Evolutionary conservation across 2,888 invertebrate species (phyloP), one percentile per base, ranked within the genome.

Genomic region (Andrena bucephala): DNA sequence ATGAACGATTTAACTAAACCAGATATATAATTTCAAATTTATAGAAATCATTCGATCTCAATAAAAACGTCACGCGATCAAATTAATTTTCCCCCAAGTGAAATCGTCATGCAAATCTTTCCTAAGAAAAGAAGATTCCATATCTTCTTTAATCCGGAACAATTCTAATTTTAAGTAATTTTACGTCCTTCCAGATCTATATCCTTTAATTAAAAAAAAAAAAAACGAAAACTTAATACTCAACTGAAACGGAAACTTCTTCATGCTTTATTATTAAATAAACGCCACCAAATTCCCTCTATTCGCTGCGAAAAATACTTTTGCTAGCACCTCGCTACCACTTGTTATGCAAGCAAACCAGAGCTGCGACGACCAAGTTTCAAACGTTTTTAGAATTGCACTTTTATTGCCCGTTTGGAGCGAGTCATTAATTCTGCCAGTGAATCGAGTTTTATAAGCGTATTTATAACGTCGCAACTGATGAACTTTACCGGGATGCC

Each of bases 401-500:
- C 27, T 54, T 52, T 52, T 52, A 63, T 76, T 20, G 31, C 10
- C 29, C 4, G 31, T 50, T 62, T 4, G 29, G 10, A 29, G 29
- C 3, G 20, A 29, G 4, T 27, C 4, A 13, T 57, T 57, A 57
- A 57, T 24, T 71, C 24, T 8, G 31, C 62, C 48, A 29, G 13
- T 13, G 10, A 16, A 13, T 50, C 36, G 48, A 60, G 7, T 70
- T 62, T 70, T 42, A 63, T 50, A 31, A 10, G 33, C 13, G 62
- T 16, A 27, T 63, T 68, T 57, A 13, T 48, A 74, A 68, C 48
- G 67, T 10, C 31, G 13, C 62, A 48, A 63, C 48, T 68, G 74
- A 78, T 78, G 74, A 78, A 74, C 78, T 78, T 74, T 78, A 48
- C 63, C 62, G 29, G 36, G 42, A 74, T 68, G 74, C 67, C 68